phyloP scores from a whole-genome alignment of 1,140 invertebrate genomes.

The Drosophila chauvacae region DNA sequence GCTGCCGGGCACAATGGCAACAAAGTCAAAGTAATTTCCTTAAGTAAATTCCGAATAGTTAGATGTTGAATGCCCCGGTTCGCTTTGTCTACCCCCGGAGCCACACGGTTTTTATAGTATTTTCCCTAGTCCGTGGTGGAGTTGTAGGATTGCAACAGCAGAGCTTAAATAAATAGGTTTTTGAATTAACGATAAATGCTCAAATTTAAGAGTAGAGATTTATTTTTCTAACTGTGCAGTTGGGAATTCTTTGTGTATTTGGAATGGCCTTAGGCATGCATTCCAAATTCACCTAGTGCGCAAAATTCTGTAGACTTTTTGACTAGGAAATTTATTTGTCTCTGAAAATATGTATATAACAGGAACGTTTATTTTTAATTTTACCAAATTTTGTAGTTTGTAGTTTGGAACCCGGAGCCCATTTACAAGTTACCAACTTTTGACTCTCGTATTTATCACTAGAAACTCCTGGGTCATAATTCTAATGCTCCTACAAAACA shows the following conservation, averaged over 20 bases:
- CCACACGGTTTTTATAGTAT: slow-evolving; percentile 40
- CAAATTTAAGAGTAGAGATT: background rate
- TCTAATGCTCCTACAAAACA: background rate
- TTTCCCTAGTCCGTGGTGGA: background rate
- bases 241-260: background rate
- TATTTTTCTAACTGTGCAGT: background rate
- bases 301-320: no score
- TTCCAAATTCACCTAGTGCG: background rate
- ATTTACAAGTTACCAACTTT: background rate
- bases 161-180: slow-evolving; percentile 1
- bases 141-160: background rate
- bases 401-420: background rate
- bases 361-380: no score
- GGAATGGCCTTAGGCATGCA: background rate
- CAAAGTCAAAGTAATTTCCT: slow-evolving; percentile 63
- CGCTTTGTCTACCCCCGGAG: slow-evolving; percentile 33
- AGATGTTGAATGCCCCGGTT: slow-evolving; percentile 11
- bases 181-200: background rate
- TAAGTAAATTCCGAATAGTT: slow-evolving; percentile 63
- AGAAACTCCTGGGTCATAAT: background rate
- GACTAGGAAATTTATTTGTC: no score
- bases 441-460: background rate
- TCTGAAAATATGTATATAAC: no score
- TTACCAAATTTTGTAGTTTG: no score
- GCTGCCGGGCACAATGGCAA: slow-evolving; percentile 14